Conservation (phyloP, 1,140 invertebrate genomes). For the Scaptomyza montana region DNA sequence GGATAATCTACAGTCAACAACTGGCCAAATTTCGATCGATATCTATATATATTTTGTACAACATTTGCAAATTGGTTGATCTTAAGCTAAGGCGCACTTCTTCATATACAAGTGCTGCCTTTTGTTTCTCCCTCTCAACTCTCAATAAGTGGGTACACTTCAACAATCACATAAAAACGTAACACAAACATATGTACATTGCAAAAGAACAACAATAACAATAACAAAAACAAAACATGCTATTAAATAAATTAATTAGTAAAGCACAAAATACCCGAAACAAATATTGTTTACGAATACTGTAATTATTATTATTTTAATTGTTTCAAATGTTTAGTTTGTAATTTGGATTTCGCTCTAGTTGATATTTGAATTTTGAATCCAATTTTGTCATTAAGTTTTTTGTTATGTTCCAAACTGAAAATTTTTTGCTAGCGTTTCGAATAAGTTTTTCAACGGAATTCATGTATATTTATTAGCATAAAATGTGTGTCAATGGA, state of each 20-base stretch:
- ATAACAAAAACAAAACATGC: constrained; percentile 21
- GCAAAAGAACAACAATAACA: constrained; percentile 25
- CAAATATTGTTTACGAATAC: constrained; percentile 4
- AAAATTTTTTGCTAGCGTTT: constrained; percentile 19
- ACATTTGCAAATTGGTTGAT: constrained; percentile 22
- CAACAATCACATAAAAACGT: not conserved
- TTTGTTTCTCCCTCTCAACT: not conserved
- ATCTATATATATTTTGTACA: constrained; percentile 37
- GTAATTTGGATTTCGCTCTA: constrained; percentile 8
- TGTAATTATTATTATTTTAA: not conserved
- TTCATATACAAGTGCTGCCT: constrained; percentile 1
- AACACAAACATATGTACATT: constrained; percentile 8
- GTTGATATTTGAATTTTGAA: constrained; percentile 12
- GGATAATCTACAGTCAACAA: constrained; percentile 5
- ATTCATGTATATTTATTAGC: constrained; percentile 14
- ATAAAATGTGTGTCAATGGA: constrained; percentile 23
- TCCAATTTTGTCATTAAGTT: constrained; percentile 58
- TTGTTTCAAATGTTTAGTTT: constrained; percentile 19
- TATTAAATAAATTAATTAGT: constrained; percentile 44
- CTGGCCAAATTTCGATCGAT: constrained; percentile 34
- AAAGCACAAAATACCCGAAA: constrained; percentile 16
- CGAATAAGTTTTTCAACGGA: constrained; percentile 3
- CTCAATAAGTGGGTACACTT: not conserved
- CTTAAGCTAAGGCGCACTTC: constrained; percentile 1
- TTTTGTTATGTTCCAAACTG: constrained; percentile 60